These are phyloP conservation scores for Pipistrellus pygmaeus DNA, from an alignment of 2,797 vertebrate species.

Conservation along the genomic window DNA sequence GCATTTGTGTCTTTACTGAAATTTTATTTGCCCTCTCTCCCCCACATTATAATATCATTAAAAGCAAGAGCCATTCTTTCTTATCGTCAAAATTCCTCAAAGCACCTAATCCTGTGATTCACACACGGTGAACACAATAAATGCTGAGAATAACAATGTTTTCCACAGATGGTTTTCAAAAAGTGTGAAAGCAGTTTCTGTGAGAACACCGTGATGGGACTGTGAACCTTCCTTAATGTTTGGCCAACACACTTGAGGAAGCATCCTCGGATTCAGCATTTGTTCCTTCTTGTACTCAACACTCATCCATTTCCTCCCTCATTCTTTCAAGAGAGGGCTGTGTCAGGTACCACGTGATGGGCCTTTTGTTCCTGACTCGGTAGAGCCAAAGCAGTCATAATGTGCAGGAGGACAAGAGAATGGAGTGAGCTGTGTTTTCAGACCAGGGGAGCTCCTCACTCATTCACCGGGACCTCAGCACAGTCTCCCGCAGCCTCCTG, in stretches of 20 bases:
- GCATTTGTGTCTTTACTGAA: background rate
- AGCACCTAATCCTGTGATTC: background rate
- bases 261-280: background rate
- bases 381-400: background rate
- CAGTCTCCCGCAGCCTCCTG: background rate
- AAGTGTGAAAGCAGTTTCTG: background rate
- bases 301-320: background rate
- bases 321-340: background rate
- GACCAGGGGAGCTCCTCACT: background rate
- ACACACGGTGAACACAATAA: background rate
- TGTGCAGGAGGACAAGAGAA: background rate
- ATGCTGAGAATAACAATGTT: background rate
- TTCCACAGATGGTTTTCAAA: background rate
- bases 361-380: background rate
- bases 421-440: no score
- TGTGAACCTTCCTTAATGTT: background rate
- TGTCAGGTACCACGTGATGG: accelerated
- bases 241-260: background rate
- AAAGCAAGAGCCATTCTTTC: background rate
- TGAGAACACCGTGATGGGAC: background rate
- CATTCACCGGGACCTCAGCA: background rate
- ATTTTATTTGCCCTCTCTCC: background rate
- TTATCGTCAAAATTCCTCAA: background rate
- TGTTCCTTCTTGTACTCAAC: background rate
- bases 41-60: background rate